Base-by-base conservation (phyloP, 2,113 vertebrate genomes). In the Australoheros scitulus region DNA sequence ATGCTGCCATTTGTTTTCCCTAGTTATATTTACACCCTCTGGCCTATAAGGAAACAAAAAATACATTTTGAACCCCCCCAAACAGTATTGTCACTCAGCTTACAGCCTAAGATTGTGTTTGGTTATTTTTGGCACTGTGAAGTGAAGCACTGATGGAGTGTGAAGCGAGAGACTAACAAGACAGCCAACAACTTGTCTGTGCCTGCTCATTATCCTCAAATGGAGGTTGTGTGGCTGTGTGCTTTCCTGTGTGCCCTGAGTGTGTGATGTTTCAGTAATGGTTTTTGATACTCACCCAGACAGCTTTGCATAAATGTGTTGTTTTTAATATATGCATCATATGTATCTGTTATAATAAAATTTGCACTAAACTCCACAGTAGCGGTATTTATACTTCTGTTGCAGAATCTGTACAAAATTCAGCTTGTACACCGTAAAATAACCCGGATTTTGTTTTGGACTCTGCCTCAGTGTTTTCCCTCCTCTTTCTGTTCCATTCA, bases 111-210 rank as follows among this genome's bases (percentile, higher is more conserved):
- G 60, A 77, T 77, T 32, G 43, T 72, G 29, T 77, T 79, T 80
- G 63, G 82, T 56, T 88, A 74, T 91, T 88, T 87, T 75, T 65
- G 85, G 81, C 50, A 43, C 22, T 1, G 32, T 68, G 47, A 68
- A 79, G 58, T 43, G 60, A 77, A 70, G 80, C 68, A 20, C 55
- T 32, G 76, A 75, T 20, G 43, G 76, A 76, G 83, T 75, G 87
- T 78, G 75, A 85, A n/a, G 58, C 8, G 0, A 65, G 76, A 80
- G 75, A 77, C 80, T 65, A 85, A 84, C 52, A 77, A 74, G 81
- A 58, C 76, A 82, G 80, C 57, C 47, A 78, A 22, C 65, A 77
- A 80, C 70, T 75, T 81, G 56, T 83, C 41, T 68, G 59, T 83
- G 80, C 61, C 6, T 78, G 86, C 78, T 83, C 80, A 76, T 87